These are phyloP conservation scores for Pseudomyrmex concolor DNA, from an alignment of 1,140 invertebrate genomes.

Conservation along the genomic window DNA sequence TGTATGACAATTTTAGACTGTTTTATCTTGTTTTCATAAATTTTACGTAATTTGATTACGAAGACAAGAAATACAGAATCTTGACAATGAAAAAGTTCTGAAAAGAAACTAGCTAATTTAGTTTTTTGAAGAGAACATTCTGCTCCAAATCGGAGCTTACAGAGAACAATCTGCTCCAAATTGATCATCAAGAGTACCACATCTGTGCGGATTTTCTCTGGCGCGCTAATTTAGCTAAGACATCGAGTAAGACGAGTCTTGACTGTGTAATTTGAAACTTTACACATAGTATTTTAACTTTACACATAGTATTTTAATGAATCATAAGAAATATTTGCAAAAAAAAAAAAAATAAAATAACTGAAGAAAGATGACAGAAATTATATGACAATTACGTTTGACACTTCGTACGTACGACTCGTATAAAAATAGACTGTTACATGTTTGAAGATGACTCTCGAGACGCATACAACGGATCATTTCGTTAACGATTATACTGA, in stretches of 20 bases:
- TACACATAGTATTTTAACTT: no score
- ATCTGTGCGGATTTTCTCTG: background rate
- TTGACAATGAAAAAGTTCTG: background rate
- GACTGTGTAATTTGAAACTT: background rate
- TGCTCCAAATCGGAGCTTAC: no score
- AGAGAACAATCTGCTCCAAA: background rate
- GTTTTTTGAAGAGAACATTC: no score
- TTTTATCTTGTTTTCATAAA: background rate
- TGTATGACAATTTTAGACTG: background rate
- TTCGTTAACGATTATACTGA: constrained; percentile 49
- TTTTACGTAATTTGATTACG: no score
- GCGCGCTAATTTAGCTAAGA: constrained; percentile 12
- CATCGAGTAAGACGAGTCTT: background rate
- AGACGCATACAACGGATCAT: constrained; percentile 31
- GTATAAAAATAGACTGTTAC: constrained; percentile 72
- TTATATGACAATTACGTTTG: constrained; percentile 41
- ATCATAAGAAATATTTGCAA: constrained; percentile 29
- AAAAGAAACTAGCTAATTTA: background rate
- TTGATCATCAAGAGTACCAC: background rate
- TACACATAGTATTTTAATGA: background rate
- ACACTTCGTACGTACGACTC: constrained; percentile 64
- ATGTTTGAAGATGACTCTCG: constrained; percentile 24
- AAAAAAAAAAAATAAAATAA: background rate
- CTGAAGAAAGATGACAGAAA: background rate
- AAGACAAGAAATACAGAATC: no score